Base-by-base conservation (phyloP, 2,888 invertebrate genomes). In the Scelioninae gen. 1 region DNA sequence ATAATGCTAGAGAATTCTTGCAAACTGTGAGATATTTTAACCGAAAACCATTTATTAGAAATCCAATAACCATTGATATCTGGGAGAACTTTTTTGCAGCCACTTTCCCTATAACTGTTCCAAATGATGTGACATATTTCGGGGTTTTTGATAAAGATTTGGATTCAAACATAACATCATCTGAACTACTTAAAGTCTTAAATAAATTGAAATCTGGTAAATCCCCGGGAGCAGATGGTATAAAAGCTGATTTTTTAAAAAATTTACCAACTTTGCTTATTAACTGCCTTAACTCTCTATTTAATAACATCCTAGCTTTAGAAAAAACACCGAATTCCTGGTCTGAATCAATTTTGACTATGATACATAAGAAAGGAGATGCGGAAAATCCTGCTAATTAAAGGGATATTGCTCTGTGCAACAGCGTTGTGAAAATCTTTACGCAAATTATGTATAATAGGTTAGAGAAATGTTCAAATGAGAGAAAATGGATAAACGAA, bases 281-380 rank as follows among this genome's bases (percentile, higher is more conserved):
- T 16, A 3, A 16, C 16, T 16, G 47, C 32, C 11, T 60, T 15
- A 13, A 10, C 11, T 43, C 15, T 5, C 13, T 62, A 10, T 62
- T 62, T 62, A 62, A 51, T 34, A 32, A 34, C 38, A 38, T 65
- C 9, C 11, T 65, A 9, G 8, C 5, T 11, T 51, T 16, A 2
- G 65, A 65, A 38, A 49, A 31, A n/a, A 49, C n/a, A 11, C 65
- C 65, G 2, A 10, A 34, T n/a, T n/a, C 34, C 23, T 65, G 65
- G 65, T 65, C 49, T 5, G 23, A 65, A 32, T 49, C 34, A 34
- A 5, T 51, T 13, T 9, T 65, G 23, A 65, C 49, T 13, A 15
- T 62, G 1, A 62, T 62, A 1, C 45, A 62, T 31, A 62, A 62
- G 31, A 62, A 62, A 45, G 62, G 31, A 0, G 43, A 60, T n/a